Evolutionary conservation across 2,888 invertebrate species (phyloP), one percentile per base, ranked within the genome.

Genomic region (Tachystola acroxantha): DNA sequence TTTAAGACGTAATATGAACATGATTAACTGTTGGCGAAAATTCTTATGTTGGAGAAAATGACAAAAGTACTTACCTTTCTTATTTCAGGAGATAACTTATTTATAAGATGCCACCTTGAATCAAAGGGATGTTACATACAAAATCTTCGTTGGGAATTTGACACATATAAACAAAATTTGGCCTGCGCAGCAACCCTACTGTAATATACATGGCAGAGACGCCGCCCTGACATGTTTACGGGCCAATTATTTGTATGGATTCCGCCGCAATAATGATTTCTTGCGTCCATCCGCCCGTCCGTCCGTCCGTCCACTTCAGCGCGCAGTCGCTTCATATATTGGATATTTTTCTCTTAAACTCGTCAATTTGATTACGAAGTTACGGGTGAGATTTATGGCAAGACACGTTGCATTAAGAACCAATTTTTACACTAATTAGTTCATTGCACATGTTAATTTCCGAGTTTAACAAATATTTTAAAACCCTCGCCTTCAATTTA

Each of bases 221-320:
- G 81, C 85, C 86, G 84, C 81, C 70, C 64, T 85, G 87, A 87
- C 87, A 86, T 86, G 81, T 87, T 87, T 86, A 87, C 87, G 84
- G 87, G 68, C 87, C 87, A 87, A 87, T 87, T 87, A 87, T 86
- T 86, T 86, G 87, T 86, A 85, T 85, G 84, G 85, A 81, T 81
- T 82, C 81, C 80, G 62, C 61, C 61, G 73, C 84, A 80, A 75
- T 85, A 85, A 86, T 85, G 85, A 85, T 86, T 86, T 86, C 85
- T 86, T 84, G 84, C 68, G 70, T 65, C 67, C 59, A 64, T 45
- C 61, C 48, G 61, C 53, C 59, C 50, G 62, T n/a, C 53, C 20
- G 9, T 27, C 59, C 57, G 63, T 49, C 54, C 52, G 65, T 53
- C 56, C 47, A 53, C 40, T 36, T 42, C 37, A 42, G 40, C 44